Evolutionary conservation across 2,113 vertebrate species (phyloP), one percentile per base, ranked within the genome.

Genomic region (Pedionomus torquatus): DNA sequence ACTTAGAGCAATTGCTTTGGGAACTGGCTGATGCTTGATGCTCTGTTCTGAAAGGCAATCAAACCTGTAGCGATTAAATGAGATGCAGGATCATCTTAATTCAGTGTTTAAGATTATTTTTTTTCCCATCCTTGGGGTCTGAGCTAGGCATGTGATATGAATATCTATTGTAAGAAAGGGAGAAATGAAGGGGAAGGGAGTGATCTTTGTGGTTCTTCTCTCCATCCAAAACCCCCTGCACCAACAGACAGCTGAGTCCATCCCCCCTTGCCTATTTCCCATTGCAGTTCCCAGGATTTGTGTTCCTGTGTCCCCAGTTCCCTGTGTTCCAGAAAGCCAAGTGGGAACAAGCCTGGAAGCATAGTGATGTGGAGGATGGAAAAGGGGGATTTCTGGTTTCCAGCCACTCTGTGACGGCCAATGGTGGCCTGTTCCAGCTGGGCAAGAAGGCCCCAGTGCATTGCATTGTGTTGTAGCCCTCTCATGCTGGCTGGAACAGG

Each of bases 161-260:
- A 61, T 39, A 72, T 35, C 65, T 9, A 11, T 10, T 13, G 24
- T n/a, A 46, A 21, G 30, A 30, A 18, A 74, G 21, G 20, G 24
- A 69, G 17, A n/a, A 81, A 55, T 33, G 77, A 44, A 28, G 7
- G 21, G 20, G n/a, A 81, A 81, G 4, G 24, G 12, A 37, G 7
- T 2, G 13, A 37, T 72, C 17, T 68, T 81, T 77, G 39, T 39
- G 33, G 28, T 3, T 77, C 10, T 65, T 64, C 25, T 61, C 23
- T 61, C 35, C 7, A 46, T 58, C 49, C 39, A 31, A 61, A 64
- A 64, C 18, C 2, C 21, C 12, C 44, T 41, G 37, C 0, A 5
- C 20, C 1, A 2, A 11, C 3, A 78, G 39, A 37, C 1, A 5
- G 44, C 18, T 0, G 0, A 77, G 28, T n/a, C 70, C 51, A 18